Conservation (phyloP, 2,797 vertebrate species). For the Macropus fuliginosus region DNA sequence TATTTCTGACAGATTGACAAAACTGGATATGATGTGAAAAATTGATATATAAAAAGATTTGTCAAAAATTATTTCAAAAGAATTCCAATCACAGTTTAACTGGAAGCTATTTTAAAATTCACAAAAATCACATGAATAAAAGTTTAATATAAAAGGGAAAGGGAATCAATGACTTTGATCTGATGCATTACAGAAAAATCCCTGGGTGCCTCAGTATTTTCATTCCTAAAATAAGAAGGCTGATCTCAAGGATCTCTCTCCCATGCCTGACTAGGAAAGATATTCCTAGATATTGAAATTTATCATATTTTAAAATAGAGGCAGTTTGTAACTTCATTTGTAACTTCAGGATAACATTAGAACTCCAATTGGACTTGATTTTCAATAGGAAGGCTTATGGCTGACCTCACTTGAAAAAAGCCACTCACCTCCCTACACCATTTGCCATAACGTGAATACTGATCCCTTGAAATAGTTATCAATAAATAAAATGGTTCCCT, state of each 20-base stretch:
- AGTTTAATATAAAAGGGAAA: neutral
- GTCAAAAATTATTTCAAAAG: constrained; percentile 41
- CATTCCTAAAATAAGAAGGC: neutral
- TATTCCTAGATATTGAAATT: neutral
- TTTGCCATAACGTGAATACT: neutral
- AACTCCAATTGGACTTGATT: neutral
- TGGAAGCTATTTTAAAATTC: constrained; percentile 30
- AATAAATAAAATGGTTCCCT: neutral
- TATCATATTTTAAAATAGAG: constrained; percentile 8
- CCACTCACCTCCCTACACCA: neutral
- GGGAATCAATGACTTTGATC: neutral
- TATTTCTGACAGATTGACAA: neutral
- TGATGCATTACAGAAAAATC: neutral
- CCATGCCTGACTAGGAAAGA: neutral
- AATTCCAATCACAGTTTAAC: neutral
- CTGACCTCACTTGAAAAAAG: constrained; percentile 35
- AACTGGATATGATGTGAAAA: neutral
- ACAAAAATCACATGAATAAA: neutral
- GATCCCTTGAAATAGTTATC: neutral
- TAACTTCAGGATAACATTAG: neutral
- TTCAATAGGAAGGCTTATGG: constrained; percentile 30
- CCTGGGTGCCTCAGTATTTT: neutral
- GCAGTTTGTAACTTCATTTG: constrained; percentile 14
- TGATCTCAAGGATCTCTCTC: constrained; percentile 3
- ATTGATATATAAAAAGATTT: neutral